Percentiles rank a stretch among this genome's conserved stretches.
phyloP scores from a whole-genome alignment of 2,113 vertebrate genomes.

The Lepus timidus region DNA sequence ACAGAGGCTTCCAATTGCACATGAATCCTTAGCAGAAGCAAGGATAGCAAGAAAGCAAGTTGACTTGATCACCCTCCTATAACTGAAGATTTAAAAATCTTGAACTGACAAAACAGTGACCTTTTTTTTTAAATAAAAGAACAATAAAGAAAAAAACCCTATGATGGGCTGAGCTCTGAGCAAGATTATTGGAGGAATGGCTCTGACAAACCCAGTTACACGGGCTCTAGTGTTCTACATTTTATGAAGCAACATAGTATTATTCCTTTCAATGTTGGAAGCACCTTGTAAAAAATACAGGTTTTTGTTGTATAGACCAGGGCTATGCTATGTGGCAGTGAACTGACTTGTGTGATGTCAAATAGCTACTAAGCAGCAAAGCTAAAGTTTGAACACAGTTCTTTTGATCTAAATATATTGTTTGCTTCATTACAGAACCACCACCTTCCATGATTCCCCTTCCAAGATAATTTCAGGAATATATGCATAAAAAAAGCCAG shows the following conservation, averaged over 20 bases:
- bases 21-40: conserved; percentile 71
- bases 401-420: neutral
- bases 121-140: conserved; percentile 42
- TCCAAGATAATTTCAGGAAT: conserved; percentile 20
- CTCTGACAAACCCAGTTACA: neutral
- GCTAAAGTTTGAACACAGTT: neutral
- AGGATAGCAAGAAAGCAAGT: neutral
- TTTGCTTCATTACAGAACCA: neutral
- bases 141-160: conserved; percentile 49
- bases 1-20: conserved; percentile 49
- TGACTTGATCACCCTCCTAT: conserved; percentile 49
- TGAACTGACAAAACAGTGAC: conserved; percentile 20
- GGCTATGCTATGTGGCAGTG: neutral
- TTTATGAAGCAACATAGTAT: neutral
- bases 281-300: neutral
- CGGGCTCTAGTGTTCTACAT: neutral
- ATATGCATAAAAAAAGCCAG: neutral
- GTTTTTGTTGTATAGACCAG: neutral
- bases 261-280: neutral
- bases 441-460: neutral
- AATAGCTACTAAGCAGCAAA: conserved; percentile 13
- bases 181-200: neutral
- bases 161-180: neutral
- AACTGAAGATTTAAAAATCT: conserved; percentile 56
- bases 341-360: neutral